Base-by-base conservation (phyloP, 2,888 invertebrate species). In the Sericinus montela region DNA sequence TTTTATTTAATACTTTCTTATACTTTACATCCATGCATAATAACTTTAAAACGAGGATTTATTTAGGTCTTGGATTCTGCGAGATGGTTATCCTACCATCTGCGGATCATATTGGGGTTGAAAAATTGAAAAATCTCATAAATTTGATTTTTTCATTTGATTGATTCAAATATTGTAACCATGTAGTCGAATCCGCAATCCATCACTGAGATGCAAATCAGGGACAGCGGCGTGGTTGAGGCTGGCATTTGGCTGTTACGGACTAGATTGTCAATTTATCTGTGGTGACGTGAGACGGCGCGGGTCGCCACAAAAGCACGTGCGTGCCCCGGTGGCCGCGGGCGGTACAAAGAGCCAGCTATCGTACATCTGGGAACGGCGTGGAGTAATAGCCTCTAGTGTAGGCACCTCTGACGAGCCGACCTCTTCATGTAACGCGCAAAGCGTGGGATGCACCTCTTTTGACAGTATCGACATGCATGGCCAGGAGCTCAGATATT, bases 381-480 rank as follows among this genome's bases (percentile, higher is more conserved):
- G 72, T 80, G 79, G 83, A 82, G 85, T 85, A 85, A 86, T 81
- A 76, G 80, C 75, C 68, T 69, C 63, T 56, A 59, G 63, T 75
- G 81, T 83, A 80, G 80, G 85, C 81, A 80, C 80, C 82, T 80
- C 80, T 75, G 74, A 80, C 63, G 69, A 72, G 72, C 84, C 85
- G 85, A 66, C 80, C 62, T 69, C 66, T 68, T 64, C 66, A 70
- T 68, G 65, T 75, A 76, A 75, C 71, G 72, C 66, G 66, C 51
- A 57, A 43, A 49, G 79, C 81, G 86, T 85, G 77, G 84, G 85
- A 74, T 60, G 79, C 58, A 58, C 56, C 67, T 67, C 67, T 74
- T 80, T 78, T 79, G 80, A 81, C 81, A 75, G 63, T 68, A 72
- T 70, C 69, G 59, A 60, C 59, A 70, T 67, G 69, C 67, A 70